phyloP scores from a whole-genome alignment of 2,888 invertebrate species.

The Stenurella melanura region DNA sequence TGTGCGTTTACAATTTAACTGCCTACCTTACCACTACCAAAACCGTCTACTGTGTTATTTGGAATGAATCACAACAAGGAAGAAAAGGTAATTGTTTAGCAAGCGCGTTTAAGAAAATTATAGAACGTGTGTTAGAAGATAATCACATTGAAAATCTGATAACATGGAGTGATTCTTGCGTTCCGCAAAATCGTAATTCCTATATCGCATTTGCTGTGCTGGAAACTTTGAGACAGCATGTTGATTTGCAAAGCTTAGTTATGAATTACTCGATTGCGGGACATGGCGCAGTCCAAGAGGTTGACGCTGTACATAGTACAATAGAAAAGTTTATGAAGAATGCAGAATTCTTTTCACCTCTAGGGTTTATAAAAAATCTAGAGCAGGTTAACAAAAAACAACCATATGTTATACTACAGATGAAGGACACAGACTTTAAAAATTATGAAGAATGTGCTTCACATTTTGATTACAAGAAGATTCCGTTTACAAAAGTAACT shows the following conservation, averaged over 20 bases:
- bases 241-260: constrained; percentile 45
- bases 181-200: constrained; percentile 48
- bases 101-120: constrained; percentile 51
- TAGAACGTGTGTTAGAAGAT: constrained; percentile 46
- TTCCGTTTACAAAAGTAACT: constrained; percentile 34
- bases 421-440: constrained; percentile 45
- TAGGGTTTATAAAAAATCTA: constrained; percentile 45
- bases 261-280: constrained; percentile 54
- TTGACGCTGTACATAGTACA: constrained; percentile 55
- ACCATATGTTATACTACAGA: constrained; percentile 44
- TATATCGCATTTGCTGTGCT: constrained; percentile 54
- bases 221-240: constrained; percentile 51
- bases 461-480: constrained; percentile 33
- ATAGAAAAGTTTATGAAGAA: constrained; percentile 53
- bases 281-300: constrained; percentile 59
- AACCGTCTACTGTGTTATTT: constrained; percentile 51
- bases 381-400: constrained; percentile 48
- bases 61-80: constrained; percentile 48
- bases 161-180: constrained; percentile 57
- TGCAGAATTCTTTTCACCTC: constrained; percentile 51
- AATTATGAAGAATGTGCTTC: constrained; percentile 44
- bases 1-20: constrained; percentile 52
- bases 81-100: constrained; percentile 52
- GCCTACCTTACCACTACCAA: constrained; percentile 49
- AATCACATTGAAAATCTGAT: constrained; percentile 52